phyloP scores from a whole-genome alignment of 2,888 invertebrate genomes.

The Diarsia rubi region DNA sequence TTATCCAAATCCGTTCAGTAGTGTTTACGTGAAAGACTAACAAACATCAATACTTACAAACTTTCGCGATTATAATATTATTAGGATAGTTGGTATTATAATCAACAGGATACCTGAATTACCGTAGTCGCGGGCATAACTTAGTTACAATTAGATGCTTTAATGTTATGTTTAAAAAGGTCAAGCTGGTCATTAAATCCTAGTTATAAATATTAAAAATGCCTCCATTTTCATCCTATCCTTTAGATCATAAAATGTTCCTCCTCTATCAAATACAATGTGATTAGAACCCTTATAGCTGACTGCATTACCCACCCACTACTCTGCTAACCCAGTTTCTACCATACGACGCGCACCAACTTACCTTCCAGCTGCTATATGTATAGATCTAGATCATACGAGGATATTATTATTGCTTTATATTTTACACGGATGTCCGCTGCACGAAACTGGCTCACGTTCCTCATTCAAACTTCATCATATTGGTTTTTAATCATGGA shows the following conservation, averaged over 20 bases:
- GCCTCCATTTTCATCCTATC: background rate
- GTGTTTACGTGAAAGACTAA: too few relatives aligned
- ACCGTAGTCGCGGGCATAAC: background rate
- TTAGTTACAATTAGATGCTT: background rate
- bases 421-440: slow-evolving; percentile 21
- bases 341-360: slow-evolving; percentile 37
- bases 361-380: slow-evolving; percentile 48
- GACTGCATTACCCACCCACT: background rate
- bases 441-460: slow-evolving; percentile 12
- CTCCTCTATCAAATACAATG: background rate
- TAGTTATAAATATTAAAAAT: background rate
- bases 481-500: background rate
- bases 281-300: slow-evolving; percentile 5
- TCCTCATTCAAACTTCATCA: background rate
- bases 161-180: background rate
- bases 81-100: too few relatives aligned
- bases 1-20: too few relatives aligned
- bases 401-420: slow-evolving; percentile 39
- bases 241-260: background rate
- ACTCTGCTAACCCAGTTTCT: slow-evolving; percentile 46
- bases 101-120: too few relatives aligned
- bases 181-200: background rate
- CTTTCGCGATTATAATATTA: too few relatives aligned
- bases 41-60: too few relatives aligned
- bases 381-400: slow-evolving; percentile 33